A percentile compares a stretch with the other conserved stretches of the same genome.
phyloP scores from a whole-genome alignment of 2,113 vertebrate species.

The Cheilinus undulatus region DNA sequence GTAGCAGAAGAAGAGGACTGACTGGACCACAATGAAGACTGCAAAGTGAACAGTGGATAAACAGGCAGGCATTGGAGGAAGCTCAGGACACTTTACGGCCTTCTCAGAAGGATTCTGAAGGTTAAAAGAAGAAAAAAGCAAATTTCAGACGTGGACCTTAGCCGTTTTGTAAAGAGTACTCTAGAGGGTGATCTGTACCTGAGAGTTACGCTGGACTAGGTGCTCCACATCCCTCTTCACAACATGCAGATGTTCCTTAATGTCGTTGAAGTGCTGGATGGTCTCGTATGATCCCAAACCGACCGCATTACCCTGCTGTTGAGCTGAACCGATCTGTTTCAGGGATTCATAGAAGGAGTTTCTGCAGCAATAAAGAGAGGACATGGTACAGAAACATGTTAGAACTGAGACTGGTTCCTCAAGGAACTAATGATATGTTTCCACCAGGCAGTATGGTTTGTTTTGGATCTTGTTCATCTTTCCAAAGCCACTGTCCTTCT shows the following conservation, averaged over 20 bases:
- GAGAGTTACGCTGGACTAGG: slow-evolving; percentile 85
- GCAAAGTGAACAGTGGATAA: slow-evolving; percentile 91
- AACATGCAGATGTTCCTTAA: slow-evolving; percentile 94
- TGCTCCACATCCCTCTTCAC: slow-evolving; percentile 92
- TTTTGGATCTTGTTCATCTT: no score
- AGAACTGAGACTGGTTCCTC: background rate
- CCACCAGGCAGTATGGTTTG: no score
- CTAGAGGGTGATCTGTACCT: slow-evolving; percentile 47
- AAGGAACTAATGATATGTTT: background rate
- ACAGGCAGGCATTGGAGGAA: slow-evolving; percentile 89
- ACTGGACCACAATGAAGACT: slow-evolving; percentile 90
- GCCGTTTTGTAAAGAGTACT: background rate
- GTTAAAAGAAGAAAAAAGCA: background rate
- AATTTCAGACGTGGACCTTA: background rate
- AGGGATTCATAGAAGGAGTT: slow-evolving; percentile 87
- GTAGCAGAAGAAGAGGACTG: slow-evolving; percentile 92
- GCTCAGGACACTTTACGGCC: slow-evolving; percentile 87
- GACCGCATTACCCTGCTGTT: slow-evolving; percentile 83
- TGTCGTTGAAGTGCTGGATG: slow-evolving; percentile 94
- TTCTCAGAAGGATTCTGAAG: slow-evolving; percentile 89
- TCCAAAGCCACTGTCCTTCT: no score
- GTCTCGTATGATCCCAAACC: slow-evolving; percentile 86
- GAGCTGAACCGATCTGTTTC: slow-evolving; percentile 83
- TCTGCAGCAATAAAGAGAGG: slow-evolving; percentile 76
- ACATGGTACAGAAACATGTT: background rate